These are phyloP conservation scores for Ganaspis sp. DNA, from an alignment of 1,140 invertebrate species.

Conservation along the genomic window DNA sequence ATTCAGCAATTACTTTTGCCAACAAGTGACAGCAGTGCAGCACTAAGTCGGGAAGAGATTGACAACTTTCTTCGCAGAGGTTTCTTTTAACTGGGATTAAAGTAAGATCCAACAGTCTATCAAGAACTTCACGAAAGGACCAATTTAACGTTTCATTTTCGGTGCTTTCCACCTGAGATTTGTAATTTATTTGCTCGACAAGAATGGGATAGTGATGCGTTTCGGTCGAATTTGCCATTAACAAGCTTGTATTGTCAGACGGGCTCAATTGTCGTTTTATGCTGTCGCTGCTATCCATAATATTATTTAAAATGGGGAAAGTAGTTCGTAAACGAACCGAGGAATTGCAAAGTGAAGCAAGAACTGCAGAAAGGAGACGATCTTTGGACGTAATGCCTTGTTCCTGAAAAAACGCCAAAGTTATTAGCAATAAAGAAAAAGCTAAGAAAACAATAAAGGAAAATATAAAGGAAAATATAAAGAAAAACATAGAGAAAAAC, in stretches of 20 bases:
- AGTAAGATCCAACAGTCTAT: constrained; percentile 88
- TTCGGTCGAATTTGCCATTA: constrained; percentile 84
- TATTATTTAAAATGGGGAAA: constrained; percentile 82
- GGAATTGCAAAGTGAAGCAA: constrained; percentile 88
- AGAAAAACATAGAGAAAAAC: no score
- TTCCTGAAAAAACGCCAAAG: constrained; percentile 51
- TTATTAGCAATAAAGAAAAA: neutral
- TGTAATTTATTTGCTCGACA: constrained; percentile 88
- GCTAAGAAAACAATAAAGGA: no score
- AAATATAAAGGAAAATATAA: no score
- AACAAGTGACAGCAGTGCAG: constrained; percentile 91
- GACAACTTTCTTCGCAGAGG: constrained; percentile 79
- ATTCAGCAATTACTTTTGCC: constrained; percentile 90
- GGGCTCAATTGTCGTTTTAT: constrained; percentile 80
- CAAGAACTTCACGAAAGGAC: constrained; percentile 90
- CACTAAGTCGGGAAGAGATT: constrained; percentile 81
- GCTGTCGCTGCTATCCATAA: constrained; percentile 76
- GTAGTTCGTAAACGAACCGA: constrained; percentile 86
- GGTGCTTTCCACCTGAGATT: constrained; percentile 73
- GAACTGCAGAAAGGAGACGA: constrained; percentile 86
- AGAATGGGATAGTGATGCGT: constrained; percentile 86
- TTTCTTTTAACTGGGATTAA: constrained; percentile 84
- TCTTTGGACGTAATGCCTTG: constrained; percentile 77
- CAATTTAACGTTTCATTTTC: constrained; percentile 77
- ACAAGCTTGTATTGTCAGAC: constrained; percentile 82